Conservation (phyloP, 2,113 vertebrate genomes). For the rabbit (Oryctolagus cuniculus) region DNA sequence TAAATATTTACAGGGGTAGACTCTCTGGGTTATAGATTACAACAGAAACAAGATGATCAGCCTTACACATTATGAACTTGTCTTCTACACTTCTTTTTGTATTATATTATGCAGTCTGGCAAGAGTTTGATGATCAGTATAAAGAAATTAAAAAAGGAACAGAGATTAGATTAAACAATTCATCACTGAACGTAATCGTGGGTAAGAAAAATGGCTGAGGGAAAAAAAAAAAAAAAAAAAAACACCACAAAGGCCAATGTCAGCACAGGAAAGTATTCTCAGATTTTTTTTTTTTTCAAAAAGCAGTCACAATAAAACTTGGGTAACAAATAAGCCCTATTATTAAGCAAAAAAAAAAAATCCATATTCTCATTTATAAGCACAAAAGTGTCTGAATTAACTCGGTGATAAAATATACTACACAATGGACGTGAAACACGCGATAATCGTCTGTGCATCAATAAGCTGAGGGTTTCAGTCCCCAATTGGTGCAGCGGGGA, state of each 20-base stretch:
- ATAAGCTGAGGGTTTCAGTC: conserved; percentile 47
- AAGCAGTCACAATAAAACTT: conserved; percentile 44
- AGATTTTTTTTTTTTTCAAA: not conserved
- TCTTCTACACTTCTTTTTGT: conserved; percentile 35
- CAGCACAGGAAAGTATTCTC: conserved; percentile 49
- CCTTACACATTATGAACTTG: not conserved
- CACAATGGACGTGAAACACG: conserved; percentile 31
- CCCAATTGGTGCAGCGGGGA: conserved; percentile 19
- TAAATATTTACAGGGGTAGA: conserved; percentile 68
- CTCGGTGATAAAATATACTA: conserved; percentile 54
- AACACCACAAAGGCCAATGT: not conserved
- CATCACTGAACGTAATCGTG: conserved; percentile 49
- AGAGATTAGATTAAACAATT: conserved; percentile 55
- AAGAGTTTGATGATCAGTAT: conserved; percentile 16
- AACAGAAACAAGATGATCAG: conserved; percentile 38
- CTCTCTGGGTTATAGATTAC: conserved; percentile 55
- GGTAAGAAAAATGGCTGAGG: conserved; percentile 24
- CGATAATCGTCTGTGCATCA: conserved; percentile 40
- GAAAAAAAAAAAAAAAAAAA: not conserved
- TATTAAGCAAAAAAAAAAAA: conserved; percentile 59
- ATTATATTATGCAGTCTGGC: conserved; percentile 21
- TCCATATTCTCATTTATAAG: conserved; percentile 60
- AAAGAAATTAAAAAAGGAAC: conserved; percentile 39
- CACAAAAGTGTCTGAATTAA: conserved; percentile 47
- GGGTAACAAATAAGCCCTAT: conserved; percentile 26